These are phyloP conservation scores for Apis cerana DNA, from an alignment of 1,140 invertebrate genomes.

Conservation along the genomic window DNA sequence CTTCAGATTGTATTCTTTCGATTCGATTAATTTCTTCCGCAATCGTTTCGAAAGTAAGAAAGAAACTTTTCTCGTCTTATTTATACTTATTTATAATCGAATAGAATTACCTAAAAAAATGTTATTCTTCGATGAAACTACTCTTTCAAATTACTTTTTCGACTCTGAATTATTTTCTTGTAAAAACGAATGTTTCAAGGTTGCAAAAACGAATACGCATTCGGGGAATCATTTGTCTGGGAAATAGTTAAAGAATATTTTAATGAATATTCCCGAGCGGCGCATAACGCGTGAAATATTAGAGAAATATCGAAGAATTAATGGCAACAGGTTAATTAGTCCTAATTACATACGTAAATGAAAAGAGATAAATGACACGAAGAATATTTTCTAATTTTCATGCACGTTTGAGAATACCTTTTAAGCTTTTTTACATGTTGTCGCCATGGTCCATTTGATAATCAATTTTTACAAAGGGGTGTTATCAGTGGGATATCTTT, in stretches of 20 bases:
- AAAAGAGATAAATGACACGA: not conserved
- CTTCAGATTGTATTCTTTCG: no score
- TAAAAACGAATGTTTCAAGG: not conserved
- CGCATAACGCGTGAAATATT: not conserved
- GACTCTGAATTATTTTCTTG: not conserved
- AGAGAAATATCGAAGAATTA: slow-evolving; percentile 31
- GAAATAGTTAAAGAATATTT: not conserved
- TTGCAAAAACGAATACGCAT: not conserved
- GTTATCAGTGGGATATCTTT: no score
- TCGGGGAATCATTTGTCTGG: not conserved
- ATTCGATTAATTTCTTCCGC: no score
- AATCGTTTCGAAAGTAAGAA: no score
- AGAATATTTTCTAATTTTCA: slow-evolving; percentile 16
- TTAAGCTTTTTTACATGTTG: not conserved
- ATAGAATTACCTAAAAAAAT: no score
- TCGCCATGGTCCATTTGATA: not conserved
- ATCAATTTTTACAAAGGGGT: not conserved
- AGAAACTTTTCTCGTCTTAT: no score
- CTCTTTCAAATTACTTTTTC: not conserved
- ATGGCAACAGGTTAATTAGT: not conserved
- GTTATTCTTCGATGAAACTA: not conserved
- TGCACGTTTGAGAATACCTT: not conserved
- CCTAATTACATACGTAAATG: not conserved
- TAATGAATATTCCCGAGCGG: not conserved
- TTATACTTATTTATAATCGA: no score